Conservation (phyloP, 2,113 vertebrate genomes). For the Parotia lawesii region DNA sequence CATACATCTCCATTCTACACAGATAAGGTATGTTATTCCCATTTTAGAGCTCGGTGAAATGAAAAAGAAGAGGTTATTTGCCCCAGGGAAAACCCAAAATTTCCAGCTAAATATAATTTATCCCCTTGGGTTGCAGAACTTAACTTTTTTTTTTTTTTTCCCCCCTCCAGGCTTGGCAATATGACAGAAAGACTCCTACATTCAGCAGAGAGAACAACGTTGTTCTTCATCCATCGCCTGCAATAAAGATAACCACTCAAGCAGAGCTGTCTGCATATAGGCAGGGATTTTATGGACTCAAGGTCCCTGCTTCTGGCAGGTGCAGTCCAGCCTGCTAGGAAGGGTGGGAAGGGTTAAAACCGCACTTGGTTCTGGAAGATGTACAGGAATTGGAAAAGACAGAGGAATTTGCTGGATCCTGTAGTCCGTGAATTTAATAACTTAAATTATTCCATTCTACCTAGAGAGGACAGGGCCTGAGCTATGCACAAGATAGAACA, state of each 20-base stretch:
- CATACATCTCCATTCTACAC: background rate
- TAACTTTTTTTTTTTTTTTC: background rate
- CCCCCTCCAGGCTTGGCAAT: background rate
- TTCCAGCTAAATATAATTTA: constrained; percentile 7
- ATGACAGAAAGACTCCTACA: constrained; percentile 17
- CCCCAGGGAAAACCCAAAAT: background rate
- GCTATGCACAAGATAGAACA: background rate
- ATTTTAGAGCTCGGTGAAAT: background rate
- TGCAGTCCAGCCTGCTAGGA: background rate
- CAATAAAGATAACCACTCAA: constrained; percentile 23
- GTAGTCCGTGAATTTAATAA: background rate
- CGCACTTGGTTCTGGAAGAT: constrained; percentile 20
- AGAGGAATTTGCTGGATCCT: constrained; percentile 37
- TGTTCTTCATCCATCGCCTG: background rate
- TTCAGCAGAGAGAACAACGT: background rate
- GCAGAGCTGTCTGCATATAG: background rate
- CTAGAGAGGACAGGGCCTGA: background rate
- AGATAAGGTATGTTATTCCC: background rate
- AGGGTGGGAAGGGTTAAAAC: constrained; percentile 19
- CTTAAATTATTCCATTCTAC: background rate
- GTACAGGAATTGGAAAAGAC: constrained; percentile 36
- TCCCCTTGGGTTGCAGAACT: background rate
- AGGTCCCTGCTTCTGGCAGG: background rate
- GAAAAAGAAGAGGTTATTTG: background rate
- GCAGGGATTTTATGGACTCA: background rate